Evolutionary conservation across 1,140 invertebrate genomes (phyloP), one percentile per base, ranked within the genome.

Genomic region (Drosophila guanche): DNA sequence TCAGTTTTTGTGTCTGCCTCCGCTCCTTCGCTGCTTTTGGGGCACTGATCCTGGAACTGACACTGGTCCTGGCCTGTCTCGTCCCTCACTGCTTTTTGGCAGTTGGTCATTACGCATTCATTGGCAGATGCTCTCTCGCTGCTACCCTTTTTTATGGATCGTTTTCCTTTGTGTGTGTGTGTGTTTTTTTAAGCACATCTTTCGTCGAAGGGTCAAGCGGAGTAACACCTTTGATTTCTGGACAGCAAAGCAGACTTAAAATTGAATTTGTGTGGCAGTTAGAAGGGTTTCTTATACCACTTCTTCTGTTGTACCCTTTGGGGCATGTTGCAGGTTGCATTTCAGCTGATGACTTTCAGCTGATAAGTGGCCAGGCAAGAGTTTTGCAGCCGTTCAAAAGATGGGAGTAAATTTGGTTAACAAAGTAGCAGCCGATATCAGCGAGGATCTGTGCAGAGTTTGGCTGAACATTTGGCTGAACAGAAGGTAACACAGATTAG

Each of bases 31-130:
- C 20, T 47, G 45, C 42, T 71, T 25, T 48, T 41, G 56, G 33
- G 33, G 33, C 29, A 8, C 8, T 33, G 25, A 20, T 20, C 16
- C 16, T 20, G 16, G 16, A 20, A 20, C 16, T 20, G 16, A 20
- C 25, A 27, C 33, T 37, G 16, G 16, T 20, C 16, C 16, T 20
- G 16, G 29, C 29, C 29, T 4, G 63, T 25, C 61, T 37, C 46
- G 41, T 46, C 63, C 79, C 79, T 74, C 58, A 73, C 79, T 78
- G 54, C 71, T 75, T 81, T 84, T 84, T 79, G 79, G 79, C 79
- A 84, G 79, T 84, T 84, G 79, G 79, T 76, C 79, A 84, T 84
- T 84, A 84, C 71, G 79, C 79, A 84, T 84, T 83, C 79, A 84
- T 77, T 76, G 76, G 79, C 79, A 84, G 79, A 84, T 84, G 79